phyloP scores from a whole-genome alignment of 1,140 invertebrate genomes.

The Euwallacea fornicatus region DNA sequence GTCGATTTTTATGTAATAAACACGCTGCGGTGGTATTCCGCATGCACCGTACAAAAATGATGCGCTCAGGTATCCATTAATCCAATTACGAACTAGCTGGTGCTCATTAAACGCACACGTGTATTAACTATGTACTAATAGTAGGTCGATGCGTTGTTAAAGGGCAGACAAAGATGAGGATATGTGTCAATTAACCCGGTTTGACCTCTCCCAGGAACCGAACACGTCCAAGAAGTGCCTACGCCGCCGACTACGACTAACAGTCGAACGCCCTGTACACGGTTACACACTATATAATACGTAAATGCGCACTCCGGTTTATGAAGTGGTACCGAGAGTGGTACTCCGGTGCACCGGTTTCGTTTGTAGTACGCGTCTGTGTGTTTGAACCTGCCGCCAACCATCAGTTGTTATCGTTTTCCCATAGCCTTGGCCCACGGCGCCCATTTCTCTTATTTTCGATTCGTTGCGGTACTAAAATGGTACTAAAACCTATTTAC shows the following conservation, averaged over 20 bases:
- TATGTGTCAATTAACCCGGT: neutral
- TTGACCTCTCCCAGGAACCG: neutral
- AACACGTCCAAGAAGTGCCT: too few relatives aligned
- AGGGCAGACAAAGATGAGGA: too few relatives aligned
- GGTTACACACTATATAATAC: neutral
- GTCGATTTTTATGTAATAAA: too few relatives aligned
- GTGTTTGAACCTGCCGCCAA: slow-evolving; percentile 26
- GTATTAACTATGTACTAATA: too few relatives aligned
- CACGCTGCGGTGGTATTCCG: too few relatives aligned
- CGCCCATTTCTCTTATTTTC: slow-evolving; percentile 12
- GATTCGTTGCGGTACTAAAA: slow-evolving; percentile 9
- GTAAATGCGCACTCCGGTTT: slow-evolving; percentile 9
- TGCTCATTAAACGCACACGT: too few relatives aligned
- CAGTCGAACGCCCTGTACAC: neutral
- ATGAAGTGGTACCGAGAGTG: slow-evolving; percentile 12
- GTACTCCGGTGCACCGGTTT: slow-evolving; percentile 20
- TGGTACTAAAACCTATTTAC: neutral
- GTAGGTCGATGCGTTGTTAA: too few relatives aligned
- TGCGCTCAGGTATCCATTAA: too few relatives aligned
- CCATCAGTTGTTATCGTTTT: slow-evolving; percentile 24
- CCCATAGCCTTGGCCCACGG: slow-evolving; percentile 24
- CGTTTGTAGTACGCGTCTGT: slow-evolving; percentile 14
- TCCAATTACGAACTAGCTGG: too few relatives aligned
- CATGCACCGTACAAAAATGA: too few relatives aligned
- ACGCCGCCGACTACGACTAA: too few relatives aligned